These are phyloP conservation scores for Drosophila malerkotliana DNA, from an alignment of 1,140 invertebrate genomes.

Conservation along the genomic window DNA sequence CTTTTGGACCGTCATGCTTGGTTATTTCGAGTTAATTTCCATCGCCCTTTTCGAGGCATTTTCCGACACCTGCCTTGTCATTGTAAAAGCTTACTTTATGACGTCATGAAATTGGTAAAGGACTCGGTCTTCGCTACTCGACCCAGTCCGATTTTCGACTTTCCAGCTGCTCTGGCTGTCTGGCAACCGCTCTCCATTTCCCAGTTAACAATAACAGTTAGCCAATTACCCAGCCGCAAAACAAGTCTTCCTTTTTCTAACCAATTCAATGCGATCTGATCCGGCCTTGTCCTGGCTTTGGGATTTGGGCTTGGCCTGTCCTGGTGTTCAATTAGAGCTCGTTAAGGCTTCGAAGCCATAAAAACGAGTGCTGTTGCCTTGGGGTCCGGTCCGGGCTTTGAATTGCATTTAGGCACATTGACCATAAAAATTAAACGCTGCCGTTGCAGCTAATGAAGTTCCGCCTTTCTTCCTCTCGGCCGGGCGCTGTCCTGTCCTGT, in stretches of 20 bases:
- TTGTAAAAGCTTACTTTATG: conserved; percentile 22
- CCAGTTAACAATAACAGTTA: conserved; percentile 78
- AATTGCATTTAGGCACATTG: conserved; percentile 74
- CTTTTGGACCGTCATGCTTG: conserved; percentile 23
- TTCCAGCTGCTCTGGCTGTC: conserved; percentile 3
- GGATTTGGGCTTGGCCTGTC: background rate
- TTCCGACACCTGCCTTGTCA: conserved; percentile 22
- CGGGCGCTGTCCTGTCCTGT: background rate
- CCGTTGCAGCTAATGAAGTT: conserved; percentile 76
- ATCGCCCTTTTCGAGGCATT: conserved; percentile 5
- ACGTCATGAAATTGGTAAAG: conserved; percentile 19
- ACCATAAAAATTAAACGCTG: conserved; percentile 73
- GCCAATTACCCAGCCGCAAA: conserved; percentile 65
- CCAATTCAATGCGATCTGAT: background rate
- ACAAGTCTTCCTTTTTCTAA: conserved; percentile 3
- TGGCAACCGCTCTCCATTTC: conserved; percentile 23
- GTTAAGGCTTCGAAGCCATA: conserved; percentile 74
- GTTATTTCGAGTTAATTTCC: conserved; percentile 32
- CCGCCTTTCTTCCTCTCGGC: conserved; percentile 1
- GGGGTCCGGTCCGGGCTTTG: conserved; percentile 5
- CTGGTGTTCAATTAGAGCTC: conserved; percentile 72
- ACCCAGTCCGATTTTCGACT: conserved; percentile 16
- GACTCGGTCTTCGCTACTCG: background rate
- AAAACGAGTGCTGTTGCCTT: conserved; percentile 58
- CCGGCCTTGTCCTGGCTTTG: background rate